Percentiles rank a stretch among this genome's conserved stretches.
Conservation (phyloP, 1,140 invertebrate species). For the Eumaeus atala region DNA sequence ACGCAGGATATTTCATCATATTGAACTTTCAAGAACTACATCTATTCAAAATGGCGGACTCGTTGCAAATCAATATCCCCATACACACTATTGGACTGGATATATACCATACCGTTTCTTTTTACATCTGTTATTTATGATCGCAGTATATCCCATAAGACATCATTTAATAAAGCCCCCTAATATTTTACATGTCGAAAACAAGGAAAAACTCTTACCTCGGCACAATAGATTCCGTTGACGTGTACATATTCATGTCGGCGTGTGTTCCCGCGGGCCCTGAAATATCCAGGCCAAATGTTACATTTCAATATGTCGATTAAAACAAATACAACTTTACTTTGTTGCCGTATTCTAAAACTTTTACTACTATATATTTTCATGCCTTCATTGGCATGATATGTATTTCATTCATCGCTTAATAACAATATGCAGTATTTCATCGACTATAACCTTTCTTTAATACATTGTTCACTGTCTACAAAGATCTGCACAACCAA, state of each 20-base stretch:
- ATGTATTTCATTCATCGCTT: too few species aligned
- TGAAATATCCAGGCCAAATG: slow-evolving; percentile 58
- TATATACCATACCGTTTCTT: slow-evolving; percentile 1
- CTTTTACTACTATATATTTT: too few species aligned
- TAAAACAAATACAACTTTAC: slow-evolving; percentile 49
- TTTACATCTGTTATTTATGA: slow-evolving; percentile 10
- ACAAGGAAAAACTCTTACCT: slow-evolving; percentile 27
- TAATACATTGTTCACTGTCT: too few species aligned
- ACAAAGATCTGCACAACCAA: too few species aligned
- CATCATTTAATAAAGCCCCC: slow-evolving; percentile 7
- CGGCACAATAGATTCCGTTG: slow-evolving; percentile 31
- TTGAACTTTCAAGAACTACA: too few species aligned
- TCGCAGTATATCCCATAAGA: not conserved
- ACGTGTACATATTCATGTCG: slow-evolving; percentile 33
- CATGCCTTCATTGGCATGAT: too few species aligned
- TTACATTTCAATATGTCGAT: slow-evolving; percentile 66
- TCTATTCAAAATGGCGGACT: slow-evolving; percentile 3
- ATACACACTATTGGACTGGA: slow-evolving; percentile 2
- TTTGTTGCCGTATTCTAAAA: slow-evolving; percentile 40
- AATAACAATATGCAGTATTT: too few species aligned
- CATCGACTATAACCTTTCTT: too few species aligned
- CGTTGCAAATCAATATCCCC: slow-evolving; percentile 2
- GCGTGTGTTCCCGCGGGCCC: slow-evolving; percentile 40
- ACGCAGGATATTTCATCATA: too few species aligned
- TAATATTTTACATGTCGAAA: slow-evolving; percentile 8